Evolutionary conservation across 1,140 invertebrate genomes (phyloP), one percentile per base, ranked within the genome.

Genomic region (Drosophila setifemur): DNA sequence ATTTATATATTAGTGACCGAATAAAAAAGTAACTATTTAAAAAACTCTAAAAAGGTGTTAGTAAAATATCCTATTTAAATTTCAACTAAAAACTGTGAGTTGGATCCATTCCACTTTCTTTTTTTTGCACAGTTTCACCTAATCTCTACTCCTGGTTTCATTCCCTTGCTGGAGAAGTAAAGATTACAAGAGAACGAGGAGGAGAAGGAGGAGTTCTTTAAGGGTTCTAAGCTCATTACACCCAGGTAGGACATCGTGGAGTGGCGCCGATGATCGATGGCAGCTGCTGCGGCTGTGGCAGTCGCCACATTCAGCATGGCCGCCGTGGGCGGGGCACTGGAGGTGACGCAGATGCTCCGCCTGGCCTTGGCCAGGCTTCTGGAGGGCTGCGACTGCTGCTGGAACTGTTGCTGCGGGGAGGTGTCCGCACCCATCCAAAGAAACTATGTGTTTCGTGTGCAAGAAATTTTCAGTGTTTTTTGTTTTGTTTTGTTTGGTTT

Each of bases 181-280:
- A 64, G 18, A 12, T 21, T 3, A 12, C 12, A 18, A 19, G 55
- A 6, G 29, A 12, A 3, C 33, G 14, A 8, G 23, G 25, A n/a
- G n/a, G 8, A 37, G 31, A 42, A 52, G 47, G 18, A 73, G 66
- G 50, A 39, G 29, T n/a, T 37, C 5, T 43, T 25, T 54, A 43
- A 29, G 14, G 37, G 66, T 12, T 2, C 40, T 49, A 52, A 54
- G 60, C 64, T 66, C 63, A 77, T 90, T 90, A 90, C 89, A 85
- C 89, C 83, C 79, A 90, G 70, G 61, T 89, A 90, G 43, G 89
- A 89, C 69, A 88, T 74, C 49, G 85, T 88, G 28, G 89, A 90
- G 63, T 90, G 89, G 21, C 89, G 68, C 7, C 89, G 73, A 45
- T 89, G 75, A 52, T 83, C 67, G 43, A 74, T 66, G 48, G 60